Base-by-base conservation (phyloP, 2,888 invertebrate genomes). In the Stratiomys singularior region DNA sequence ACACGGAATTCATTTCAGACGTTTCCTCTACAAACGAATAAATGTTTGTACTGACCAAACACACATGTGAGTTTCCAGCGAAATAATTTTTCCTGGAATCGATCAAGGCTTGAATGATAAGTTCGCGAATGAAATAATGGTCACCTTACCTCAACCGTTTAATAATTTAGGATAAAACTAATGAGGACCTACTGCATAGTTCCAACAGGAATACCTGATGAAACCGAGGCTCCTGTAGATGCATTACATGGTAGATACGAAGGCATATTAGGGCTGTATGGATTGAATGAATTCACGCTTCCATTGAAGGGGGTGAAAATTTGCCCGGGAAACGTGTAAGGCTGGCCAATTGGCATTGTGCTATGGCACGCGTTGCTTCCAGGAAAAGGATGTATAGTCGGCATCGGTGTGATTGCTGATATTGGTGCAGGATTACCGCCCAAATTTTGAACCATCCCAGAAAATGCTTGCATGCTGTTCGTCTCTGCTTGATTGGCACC, bases 221-320 rank as follows among this genome's bases (percentile, higher is more conserved):
- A 5, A 27, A 64, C 28, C 7, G 64, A 30, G 3, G 64, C 1
- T 5, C 27, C 15, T 9, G 11, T n/a, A 7, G 15, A 23, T 4
- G 52, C 2, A n/a, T 27, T 27, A n/a, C 52, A 71, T 11, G 71
- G 71, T 23, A 71, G 23, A 52, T 71, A 71, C 21, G 71, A 71
- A 3, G 47, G 25, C 9, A 71, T 4, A 25, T 71, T 71, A 13
- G 71, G 52, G 71, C 71, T 71, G 27, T 71, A 71, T 0, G 71
- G 71, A 47, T 71, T 71, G 2, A 23, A 25, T 2, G 71, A 11
- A 9, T 13, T 47, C 71, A 71, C 47, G 25, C 11, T 21, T 13
- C 71, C 47, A 3, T 25, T 46, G 27, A 21, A 47, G 15, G 47
- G 71, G 7, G 27, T 4, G 18, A 71, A 71, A n/a, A 44, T 4